Conservation (phyloP, 2,888 invertebrate species). For the Copidosoma aretas region DNA sequence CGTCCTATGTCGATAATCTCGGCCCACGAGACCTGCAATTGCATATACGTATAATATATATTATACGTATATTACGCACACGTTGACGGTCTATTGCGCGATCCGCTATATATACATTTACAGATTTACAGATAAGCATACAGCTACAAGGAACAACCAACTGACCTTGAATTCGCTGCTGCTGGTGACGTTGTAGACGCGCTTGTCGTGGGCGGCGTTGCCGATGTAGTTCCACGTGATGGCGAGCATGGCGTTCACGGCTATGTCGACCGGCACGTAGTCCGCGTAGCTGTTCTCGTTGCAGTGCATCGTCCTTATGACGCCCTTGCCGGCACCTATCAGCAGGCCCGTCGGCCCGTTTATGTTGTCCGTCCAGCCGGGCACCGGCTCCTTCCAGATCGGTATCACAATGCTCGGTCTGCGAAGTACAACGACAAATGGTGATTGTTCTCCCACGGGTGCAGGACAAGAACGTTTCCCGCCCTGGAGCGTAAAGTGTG, state of each 20-base stretch:
- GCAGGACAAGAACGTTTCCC: too few relatives aligned
- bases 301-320: constrained; percentile 88
- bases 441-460: too few relatives aligned
- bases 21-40: constrained; percentile 75
- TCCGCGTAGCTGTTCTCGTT: constrained; percentile 80
- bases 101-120: too few relatives aligned
- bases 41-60: too few relatives aligned
- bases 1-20: constrained; percentile 84
- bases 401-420: constrained; percentile 76
- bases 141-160: background rate
- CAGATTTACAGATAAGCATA: too few relatives aligned
- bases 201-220: constrained; percentile 64
- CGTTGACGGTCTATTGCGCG: too few relatives aligned
- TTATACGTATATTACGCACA: too few relatives aligned
- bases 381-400: constrained; percentile 81
- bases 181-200: constrained; percentile 78
- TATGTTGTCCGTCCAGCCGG: constrained; percentile 92
- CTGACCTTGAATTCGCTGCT: constrained; percentile 77
- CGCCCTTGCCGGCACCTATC: constrained; percentile 84
- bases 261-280: constrained; percentile 80
- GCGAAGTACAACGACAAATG: background rate
- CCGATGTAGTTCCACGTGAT: constrained; percentile 72
- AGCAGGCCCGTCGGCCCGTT: constrained; percentile 90
- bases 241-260: constrained; percentile 78
- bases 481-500: too few relatives aligned